phyloP scores from a whole-genome alignment of 2,113 vertebrate species.

The Scomber japonicus region DNA sequence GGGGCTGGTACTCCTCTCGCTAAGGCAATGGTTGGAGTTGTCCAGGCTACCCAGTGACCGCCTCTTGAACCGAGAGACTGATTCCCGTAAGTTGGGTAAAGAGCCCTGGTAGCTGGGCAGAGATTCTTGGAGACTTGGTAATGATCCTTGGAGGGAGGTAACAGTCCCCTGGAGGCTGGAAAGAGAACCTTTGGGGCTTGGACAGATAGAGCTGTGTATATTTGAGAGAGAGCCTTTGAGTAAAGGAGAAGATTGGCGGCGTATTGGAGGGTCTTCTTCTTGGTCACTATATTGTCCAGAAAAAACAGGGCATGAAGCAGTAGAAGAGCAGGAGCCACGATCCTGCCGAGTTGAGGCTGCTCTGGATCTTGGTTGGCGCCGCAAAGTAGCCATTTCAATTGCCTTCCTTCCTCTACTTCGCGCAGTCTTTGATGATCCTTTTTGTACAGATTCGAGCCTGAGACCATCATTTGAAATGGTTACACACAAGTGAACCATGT shows the following conservation, averaged over 20 bases:
- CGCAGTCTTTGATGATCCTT: constrained; percentile 60
- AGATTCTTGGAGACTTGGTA: constrained; percentile 59
- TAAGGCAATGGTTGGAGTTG: constrained; percentile 52
- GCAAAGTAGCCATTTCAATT: constrained; percentile 61
- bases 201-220: constrained; percentile 35
- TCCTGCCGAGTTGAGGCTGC: constrained; percentile 69
- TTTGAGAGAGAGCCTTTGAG: constrained; percentile 74
- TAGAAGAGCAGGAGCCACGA: constrained; percentile 81
- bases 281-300: constrained; percentile 79
- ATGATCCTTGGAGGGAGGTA: constrained; percentile 59
- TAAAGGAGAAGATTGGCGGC: constrained; percentile 77
- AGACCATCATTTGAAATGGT: constrained; percentile 73
- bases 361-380: constrained; percentile 62
- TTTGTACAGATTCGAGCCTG: constrained; percentile 77
- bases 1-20: constrained; percentile 70
- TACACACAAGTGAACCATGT: constrained; percentile 82
- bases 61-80: constrained; percentile 61
- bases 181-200: constrained; percentile 49
- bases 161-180: constrained; percentile 56
- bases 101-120: constrained; percentile 57
- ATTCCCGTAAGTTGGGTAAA: constrained; percentile 62
- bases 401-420: constrained; percentile 38
- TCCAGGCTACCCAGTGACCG: constrained; percentile 64
- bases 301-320: constrained; percentile 81
- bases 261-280: constrained; percentile 67